Conservation (phyloP, 2,113 vertebrate genomes). For the Neogale vison region DNA sequence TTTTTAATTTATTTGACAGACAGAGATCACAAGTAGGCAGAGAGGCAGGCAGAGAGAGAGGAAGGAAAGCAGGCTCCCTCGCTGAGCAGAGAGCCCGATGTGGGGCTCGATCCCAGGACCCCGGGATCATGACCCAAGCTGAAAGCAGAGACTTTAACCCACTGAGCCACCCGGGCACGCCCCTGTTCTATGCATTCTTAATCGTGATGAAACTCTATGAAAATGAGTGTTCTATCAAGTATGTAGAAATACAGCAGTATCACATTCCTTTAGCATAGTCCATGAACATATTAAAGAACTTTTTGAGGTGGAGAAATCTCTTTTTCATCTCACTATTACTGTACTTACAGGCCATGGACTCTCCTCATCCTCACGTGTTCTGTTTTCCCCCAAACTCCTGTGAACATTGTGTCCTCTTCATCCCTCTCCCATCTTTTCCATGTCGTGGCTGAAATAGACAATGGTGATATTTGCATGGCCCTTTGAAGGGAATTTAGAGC, state of each 20-base stretch:
- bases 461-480: background rate
- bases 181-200: background rate
- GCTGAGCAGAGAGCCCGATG: too few species aligned
- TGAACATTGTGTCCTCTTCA: background rate
- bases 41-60: too few species aligned
- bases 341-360: background rate
- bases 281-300: background rate
- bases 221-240: background rate
- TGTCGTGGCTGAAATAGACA: background rate
- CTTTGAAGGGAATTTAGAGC: background rate
- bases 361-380: background rate
- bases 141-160: too few species aligned
- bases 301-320: background rate
- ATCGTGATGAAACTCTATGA: background rate
- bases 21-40: too few species aligned
- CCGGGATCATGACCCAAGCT: too few species aligned
- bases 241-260: background rate
- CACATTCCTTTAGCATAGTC: background rate
- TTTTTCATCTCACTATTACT: background rate
- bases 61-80: too few species aligned
- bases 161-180: too few species aligned
- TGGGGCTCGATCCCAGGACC: too few species aligned
- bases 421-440: background rate
- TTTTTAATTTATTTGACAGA: too few species aligned
- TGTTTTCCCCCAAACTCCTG: background rate